phyloP scores from a whole-genome alignment of 2,797 vertebrate species.

The Buceros bicornis region DNA sequence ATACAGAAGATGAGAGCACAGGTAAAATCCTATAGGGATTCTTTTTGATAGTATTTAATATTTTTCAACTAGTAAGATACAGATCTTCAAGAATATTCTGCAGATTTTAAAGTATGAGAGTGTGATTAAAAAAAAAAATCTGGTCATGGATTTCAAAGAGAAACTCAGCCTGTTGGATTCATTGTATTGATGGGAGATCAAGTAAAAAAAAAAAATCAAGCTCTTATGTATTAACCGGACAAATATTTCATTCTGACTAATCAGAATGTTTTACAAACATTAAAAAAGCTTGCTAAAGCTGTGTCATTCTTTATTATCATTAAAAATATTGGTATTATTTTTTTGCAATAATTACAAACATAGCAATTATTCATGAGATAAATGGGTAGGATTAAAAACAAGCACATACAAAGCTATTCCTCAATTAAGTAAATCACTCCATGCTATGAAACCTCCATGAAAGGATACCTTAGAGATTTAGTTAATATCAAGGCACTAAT shows the following conservation, averaged over 20 bases:
- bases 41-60: not conserved
- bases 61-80: not conserved
- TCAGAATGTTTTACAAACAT: conserved; percentile 28
- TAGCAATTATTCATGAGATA: conserved; percentile 57
- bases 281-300: conserved; percentile 28
- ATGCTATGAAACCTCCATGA: conserved; percentile 26
- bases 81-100: not conserved
- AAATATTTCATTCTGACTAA: conserved; percentile 49
- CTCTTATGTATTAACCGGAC: not conserved
- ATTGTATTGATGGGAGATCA: not conserved
- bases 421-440: conserved; percentile 62
- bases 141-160: conserved; percentile 4
- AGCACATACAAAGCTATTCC: conserved; percentile 59
- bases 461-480: conserved; percentile 49
- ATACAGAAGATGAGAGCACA: not conserved
- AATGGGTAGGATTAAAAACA: conserved; percentile 68
- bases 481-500: conserved; percentile 49
- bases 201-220: not conserved
- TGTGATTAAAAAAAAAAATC: not conserved
- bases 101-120: not conserved
- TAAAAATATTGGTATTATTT: conserved; percentile 56
- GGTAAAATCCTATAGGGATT: not conserved
- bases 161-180: not conserved
- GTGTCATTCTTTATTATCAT: conserved; percentile 44
- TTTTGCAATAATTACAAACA: conserved; percentile 54